Evolutionary conservation across 1,140 invertebrate genomes (phyloP), one percentile per base, ranked within the genome.

Genomic region (Sarcophaga peregrina): DNA sequence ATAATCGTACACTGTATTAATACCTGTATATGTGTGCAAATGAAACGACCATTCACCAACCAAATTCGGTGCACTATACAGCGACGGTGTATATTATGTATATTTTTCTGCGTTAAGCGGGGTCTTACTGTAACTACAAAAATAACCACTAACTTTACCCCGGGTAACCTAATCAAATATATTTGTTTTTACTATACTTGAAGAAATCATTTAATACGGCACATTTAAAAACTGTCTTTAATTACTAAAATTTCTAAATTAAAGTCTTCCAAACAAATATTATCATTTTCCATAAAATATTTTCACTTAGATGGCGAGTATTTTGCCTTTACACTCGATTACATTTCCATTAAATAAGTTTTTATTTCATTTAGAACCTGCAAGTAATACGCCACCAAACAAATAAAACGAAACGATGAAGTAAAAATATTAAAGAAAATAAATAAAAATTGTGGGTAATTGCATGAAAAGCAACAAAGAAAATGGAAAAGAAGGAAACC

Each of bases 241-340:
- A 48, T 17, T 9, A 52, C 52, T 52, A 20, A 80, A 17, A 17
- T 80, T 80, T 52, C 0, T 3, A 13, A 80, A 37, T 37, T 37
- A 37, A 37, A 37, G 25, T 37, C 25, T 37, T 37, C 25, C 4
- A 37, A 37, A 37, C 25, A 37, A 37, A 37, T 37, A 37, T 37
- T 37, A 37, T 37, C 25, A 37, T 37, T 37, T 4, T 37, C 1
- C 25, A 37, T 37, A 4, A 81, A 81, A 81, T 6, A 62, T 68
- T 81, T 37, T 37, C 54, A n/a, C 5, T 81, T 9, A 81, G 15
- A 75, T 46, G 74, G 11, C 25, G 25, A 82, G 84, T 84, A 84
- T 87, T 37, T 84, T 83, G 81, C 84, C 86, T 85, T 89, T 89
- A 87, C 86, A 86, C 85, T 86, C 87, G 86, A 89, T 89, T 89